Evolutionary conservation across 2,797 vertebrate genomes (phyloP).

Genomic region (Phalanger gymnotis): DNA sequence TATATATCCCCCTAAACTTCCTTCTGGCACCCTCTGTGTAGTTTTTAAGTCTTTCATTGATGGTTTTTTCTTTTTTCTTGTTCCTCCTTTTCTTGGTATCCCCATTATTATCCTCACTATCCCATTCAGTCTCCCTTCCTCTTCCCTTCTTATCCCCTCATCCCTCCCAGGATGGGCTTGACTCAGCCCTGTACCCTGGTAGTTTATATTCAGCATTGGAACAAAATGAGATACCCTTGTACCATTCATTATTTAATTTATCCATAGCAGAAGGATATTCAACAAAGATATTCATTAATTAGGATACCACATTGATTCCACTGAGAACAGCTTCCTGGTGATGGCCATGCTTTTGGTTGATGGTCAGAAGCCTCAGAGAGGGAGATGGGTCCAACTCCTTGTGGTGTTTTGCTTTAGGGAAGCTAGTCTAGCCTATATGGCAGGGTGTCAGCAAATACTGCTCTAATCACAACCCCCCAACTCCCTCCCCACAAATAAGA

Average conservation of each 20-base stretch:
- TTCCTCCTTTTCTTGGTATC: neutral
- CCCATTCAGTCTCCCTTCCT: neutral
- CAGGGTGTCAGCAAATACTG: neutral
- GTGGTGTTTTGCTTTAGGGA: neutral
- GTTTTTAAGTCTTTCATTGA: neutral
- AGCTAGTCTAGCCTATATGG: neutral
- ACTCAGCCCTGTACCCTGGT: neutral
- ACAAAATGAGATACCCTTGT: neutral
- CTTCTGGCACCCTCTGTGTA: neutral
- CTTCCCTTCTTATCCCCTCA: neutral
- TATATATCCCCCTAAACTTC: neutral
- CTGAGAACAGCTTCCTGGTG: neutral
- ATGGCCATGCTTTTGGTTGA: neutral
- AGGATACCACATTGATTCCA: neutral
- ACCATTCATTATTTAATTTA: neutral
- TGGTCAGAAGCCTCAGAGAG: neutral
- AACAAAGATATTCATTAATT: neutral
- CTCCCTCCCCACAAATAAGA: neutral
- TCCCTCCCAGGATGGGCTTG: neutral
- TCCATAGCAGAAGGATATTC: neutral
- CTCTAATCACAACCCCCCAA: neutral
- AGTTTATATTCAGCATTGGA: neutral
- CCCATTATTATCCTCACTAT: neutral
- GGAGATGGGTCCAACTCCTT: neutral
- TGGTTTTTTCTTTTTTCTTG: neutral